phyloP scores from a whole-genome alignment of 2,113 vertebrate species.

The Parotia lawesii region DNA sequence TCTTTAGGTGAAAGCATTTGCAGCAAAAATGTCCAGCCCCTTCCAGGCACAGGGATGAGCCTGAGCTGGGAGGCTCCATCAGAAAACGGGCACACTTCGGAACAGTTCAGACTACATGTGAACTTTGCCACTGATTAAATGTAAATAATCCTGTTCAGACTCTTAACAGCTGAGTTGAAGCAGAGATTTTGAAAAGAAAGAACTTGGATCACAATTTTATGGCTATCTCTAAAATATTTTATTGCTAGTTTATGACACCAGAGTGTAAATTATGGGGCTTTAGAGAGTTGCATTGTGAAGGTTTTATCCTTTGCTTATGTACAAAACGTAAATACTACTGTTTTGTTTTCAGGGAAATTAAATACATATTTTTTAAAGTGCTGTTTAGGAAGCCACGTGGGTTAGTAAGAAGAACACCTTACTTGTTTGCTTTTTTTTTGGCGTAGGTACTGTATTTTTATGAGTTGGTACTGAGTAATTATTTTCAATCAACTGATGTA shows the following conservation, averaged over 20 bases:
- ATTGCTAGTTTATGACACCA: neutral
- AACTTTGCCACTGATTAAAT: neutral
- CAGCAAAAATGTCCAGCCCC: neutral
- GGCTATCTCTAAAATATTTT: constrained; percentile 23
- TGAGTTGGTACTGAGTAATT: neutral
- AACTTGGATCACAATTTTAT: neutral
- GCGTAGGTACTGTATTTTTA: neutral
- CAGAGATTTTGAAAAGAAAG: neutral
- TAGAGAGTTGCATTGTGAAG: neutral
- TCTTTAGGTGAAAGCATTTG: neutral
- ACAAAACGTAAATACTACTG: neutral
- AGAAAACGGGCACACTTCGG: rapidly evolving
- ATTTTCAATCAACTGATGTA: neutral
- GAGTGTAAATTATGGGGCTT: neutral
- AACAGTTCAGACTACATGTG: neutral
- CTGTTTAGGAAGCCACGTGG: neutral
- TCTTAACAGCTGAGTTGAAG: neutral
- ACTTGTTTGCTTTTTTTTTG: neutral
- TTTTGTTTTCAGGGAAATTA: neutral
- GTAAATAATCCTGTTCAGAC: neutral
- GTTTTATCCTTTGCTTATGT: neutral
- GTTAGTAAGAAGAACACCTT: neutral
- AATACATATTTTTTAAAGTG: neutral
- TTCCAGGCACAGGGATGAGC: neutral
- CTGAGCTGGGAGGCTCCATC: neutral